Conservation (phyloP, 2,797 vertebrate species). For the Remorina albescens region DNA sequence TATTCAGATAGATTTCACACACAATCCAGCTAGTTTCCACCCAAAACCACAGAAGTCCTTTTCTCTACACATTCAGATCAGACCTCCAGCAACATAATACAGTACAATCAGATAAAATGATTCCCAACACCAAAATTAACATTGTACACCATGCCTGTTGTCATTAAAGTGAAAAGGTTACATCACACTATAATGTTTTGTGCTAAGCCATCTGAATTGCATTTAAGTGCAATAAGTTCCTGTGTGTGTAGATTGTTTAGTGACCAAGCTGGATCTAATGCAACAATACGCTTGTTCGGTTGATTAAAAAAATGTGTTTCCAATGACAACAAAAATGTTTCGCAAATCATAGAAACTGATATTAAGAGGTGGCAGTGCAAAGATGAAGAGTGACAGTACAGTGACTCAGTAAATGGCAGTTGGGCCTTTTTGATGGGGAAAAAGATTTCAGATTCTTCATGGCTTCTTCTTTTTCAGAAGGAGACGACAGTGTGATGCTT, state of each 20-base stretch:
- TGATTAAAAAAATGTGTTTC: neutral
- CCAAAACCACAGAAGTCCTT: neutral
- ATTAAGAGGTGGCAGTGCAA: conserved; percentile 3
- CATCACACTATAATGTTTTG: conserved; percentile 1
- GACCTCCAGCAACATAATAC: too few relatives aligned
- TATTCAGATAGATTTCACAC: too few relatives aligned
- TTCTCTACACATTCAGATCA: neutral
- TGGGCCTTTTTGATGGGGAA: neutral
- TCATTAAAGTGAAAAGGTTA: neutral
- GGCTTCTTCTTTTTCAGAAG: conserved; percentile 1
- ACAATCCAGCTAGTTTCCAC: neutral
- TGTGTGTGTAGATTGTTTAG: neutral
- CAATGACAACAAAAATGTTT: neutral
- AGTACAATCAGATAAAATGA: neutral
- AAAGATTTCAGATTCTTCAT: neutral
- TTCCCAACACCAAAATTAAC: neutral
- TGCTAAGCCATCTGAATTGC: conserved; percentile 2
- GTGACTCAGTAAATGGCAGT: neutral
- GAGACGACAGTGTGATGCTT: neutral
- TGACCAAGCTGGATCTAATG: neutral
- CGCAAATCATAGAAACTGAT: neutral
- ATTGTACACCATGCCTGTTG: neutral
- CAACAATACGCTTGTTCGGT: neutral
- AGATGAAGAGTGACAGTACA: neutral
- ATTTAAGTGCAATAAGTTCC: conserved; percentile 6